Percentiles rank a stretch among this genome's conserved stretches.
These are phyloP conservation scores for Papilio polytes DNA, from an alignment of 1,140 invertebrate species.

Conservation along the genomic window DNA sequence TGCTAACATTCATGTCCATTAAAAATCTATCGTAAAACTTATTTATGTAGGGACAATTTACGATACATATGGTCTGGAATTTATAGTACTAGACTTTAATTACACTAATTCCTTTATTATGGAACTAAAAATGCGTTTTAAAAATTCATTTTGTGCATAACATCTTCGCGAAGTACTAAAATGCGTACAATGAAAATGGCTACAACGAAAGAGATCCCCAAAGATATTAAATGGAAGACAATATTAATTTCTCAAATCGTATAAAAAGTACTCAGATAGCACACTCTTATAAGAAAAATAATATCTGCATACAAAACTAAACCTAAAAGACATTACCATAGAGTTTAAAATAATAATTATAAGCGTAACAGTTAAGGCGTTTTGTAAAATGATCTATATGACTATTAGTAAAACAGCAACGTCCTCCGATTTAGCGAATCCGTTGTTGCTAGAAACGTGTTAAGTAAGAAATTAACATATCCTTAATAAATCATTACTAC, in stretches of 20 bases:
- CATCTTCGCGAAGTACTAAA: no score
- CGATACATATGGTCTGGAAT: background rate
- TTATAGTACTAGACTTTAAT: background rate
- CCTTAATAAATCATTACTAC: background rate
- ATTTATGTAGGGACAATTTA: background rate
- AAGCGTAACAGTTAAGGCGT: background rate
- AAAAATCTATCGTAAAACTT: background rate
- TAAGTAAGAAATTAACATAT: background rate
- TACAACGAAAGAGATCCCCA: no score
- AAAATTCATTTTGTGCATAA: background rate
- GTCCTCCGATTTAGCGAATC: background rate
- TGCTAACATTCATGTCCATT: no score
- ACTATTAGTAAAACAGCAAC: background rate
- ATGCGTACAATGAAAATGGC: no score
- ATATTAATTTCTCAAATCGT: no score
- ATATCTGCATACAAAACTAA: background rate
- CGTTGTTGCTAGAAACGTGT: slow-evolving; percentile 5
- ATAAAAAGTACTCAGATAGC: no score
- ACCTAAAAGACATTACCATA: background rate
- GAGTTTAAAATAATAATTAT: background rate
- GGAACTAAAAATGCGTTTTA: background rate
- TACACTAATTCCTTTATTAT: background rate
- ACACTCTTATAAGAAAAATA: no score
- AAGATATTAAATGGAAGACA: no score
- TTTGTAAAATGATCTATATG: background rate